Evolutionary conservation across 2,113 vertebrate genomes (phyloP).

Genomic region (Pelusios castaneus): DNA sequence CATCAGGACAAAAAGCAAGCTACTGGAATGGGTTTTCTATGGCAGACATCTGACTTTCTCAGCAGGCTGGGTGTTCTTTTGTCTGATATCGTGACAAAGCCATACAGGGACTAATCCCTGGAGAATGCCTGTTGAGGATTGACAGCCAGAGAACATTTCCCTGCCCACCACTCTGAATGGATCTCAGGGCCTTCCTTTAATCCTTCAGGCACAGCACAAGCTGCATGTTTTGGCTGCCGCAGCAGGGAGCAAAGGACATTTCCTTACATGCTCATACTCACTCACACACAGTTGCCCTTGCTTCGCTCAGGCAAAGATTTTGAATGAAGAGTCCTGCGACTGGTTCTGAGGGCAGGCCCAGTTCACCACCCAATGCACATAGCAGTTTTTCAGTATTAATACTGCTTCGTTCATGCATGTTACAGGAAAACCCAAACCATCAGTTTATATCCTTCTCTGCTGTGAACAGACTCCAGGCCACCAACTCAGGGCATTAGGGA

Average conservation of each 20-base stretch:
- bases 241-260: neutral
- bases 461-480: neutral
- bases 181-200: constrained; percentile 56
- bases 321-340: neutral
- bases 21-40: neutral
- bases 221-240: constrained; percentile 35
- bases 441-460: neutral
- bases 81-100: constrained; percentile 55
- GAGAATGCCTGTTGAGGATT: constrained; percentile 34
- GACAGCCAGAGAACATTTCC: constrained; percentile 13
- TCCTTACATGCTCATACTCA: neutral
- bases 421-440: neutral
- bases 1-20: constrained; percentile 38
- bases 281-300: fast-evolving
- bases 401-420: neutral
- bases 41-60: constrained; percentile 25
- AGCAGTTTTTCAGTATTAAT: neutral
- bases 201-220: constrained; percentile 28
- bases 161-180: constrained; percentile 55
- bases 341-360: too few species aligned
- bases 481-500: neutral
- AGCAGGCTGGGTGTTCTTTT: constrained; percentile 46
- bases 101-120: constrained; percentile 51
- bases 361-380: neutral
- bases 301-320: neutral